Conservation (phyloP, 2,113 vertebrate species). For the Crotalus horridus region DNA sequence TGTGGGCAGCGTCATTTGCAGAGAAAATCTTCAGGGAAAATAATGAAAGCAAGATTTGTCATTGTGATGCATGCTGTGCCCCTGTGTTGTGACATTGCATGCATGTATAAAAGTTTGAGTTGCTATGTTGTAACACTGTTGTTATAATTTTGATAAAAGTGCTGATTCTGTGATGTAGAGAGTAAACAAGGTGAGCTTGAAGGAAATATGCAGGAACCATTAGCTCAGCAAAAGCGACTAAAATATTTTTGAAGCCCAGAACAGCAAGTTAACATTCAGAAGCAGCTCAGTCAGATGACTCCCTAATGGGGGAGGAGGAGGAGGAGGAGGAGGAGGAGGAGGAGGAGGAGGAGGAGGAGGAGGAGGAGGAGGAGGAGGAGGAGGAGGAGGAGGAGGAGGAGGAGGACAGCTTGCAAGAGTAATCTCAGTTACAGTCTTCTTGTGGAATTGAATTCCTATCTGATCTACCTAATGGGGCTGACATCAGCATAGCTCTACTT, state of each 20-base stretch:
- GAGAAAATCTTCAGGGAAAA: background rate
- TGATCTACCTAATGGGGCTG: background rate
- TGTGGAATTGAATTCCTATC: background rate
- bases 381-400: background rate
- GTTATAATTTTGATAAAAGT: background rate
- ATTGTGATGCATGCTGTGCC: background rate
- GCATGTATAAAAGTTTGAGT: background rate
- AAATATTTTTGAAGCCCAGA: background rate
- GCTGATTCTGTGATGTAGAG: background rate
- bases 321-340: background rate
- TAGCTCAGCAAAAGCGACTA: background rate
- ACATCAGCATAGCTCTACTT: background rate
- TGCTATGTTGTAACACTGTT: background rate
- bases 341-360: too few relatives aligned
- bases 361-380: too few relatives aligned
- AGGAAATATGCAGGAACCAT: background rate
- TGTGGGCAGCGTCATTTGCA: background rate
- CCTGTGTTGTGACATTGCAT: background rate
- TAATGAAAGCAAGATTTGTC: background rate
- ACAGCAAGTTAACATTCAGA: background rate
- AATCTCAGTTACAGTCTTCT: background rate
- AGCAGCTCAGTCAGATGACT: background rate
- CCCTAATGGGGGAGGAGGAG: background rate
- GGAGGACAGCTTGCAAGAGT: background rate
- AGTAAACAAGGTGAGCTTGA: background rate